A percentile compares a stretch with the other conserved stretches of the same genome.
Evolutionary conservation across 2,888 invertebrate species (phyloP).

Genomic region (Phoronis australis): DNA sequence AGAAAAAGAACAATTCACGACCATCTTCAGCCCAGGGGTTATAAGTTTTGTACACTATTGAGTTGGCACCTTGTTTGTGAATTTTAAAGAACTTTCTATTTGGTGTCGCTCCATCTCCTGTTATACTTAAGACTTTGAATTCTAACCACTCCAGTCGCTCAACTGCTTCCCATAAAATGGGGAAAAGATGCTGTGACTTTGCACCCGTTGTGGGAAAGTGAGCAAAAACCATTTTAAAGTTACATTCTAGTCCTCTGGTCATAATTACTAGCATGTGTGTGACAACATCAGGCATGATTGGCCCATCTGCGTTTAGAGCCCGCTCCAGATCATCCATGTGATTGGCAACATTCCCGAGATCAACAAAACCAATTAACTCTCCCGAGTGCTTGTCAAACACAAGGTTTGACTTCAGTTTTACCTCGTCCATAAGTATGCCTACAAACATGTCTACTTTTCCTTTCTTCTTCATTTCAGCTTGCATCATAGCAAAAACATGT

Average conservation of each 20-base stretch:
- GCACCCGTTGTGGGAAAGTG: not conserved
- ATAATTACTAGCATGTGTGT: not conserved
- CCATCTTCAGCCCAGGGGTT: not conserved
- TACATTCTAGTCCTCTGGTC: not conserved
- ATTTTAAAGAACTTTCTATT: not conserved
- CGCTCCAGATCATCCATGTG: not conserved
- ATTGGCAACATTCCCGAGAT: not conserved
- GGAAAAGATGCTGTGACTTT: not conserved
- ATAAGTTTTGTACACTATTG: not conserved
- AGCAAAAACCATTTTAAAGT: not conserved
- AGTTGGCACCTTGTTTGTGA: not conserved
- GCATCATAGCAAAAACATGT: not conserved
- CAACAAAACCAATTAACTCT: not conserved
- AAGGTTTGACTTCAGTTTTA: not conserved
- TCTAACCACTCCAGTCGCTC: not conserved
- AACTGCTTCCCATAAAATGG: not conserved
- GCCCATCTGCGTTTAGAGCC: not conserved
- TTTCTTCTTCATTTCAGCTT: not conserved
- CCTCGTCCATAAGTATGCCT: not conserved
- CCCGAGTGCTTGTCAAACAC: not conserved
- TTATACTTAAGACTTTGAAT: not conserved
- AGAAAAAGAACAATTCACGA: slow-evolving; percentile 6
- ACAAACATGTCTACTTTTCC: not conserved
- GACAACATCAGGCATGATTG: not conserved
- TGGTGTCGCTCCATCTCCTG: not conserved